These are phyloP conservation scores for Pseudanteris insignis DNA, from an alignment of 2,888 invertebrate species.

Conservation along the genomic window DNA sequence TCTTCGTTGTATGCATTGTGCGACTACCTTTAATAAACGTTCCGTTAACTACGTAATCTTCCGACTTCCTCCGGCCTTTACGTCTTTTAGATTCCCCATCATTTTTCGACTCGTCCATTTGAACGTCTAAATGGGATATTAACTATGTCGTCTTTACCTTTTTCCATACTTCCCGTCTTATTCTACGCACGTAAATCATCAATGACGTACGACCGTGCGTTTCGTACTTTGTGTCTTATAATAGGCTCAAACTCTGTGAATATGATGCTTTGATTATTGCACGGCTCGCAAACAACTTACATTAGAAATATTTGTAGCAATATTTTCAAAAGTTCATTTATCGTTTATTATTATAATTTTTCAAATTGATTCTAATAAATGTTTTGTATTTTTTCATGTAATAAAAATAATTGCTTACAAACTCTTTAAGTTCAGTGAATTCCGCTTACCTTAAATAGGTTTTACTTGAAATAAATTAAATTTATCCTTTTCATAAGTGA, in stretches of 20 bases:
- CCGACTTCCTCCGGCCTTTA: slow-evolving; percentile 47
- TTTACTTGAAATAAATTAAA: too few relatives aligned
- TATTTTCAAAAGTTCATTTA: too few relatives aligned
- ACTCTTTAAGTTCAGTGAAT: too few relatives aligned
- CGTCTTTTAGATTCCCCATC: slow-evolving; percentile 29
- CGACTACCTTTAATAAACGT: slow-evolving; percentile 54
- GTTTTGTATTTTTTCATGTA: too few relatives aligned
- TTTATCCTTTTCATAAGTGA: too few relatives aligned
- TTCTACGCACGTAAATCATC: slow-evolving; percentile 4
- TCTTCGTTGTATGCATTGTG: slow-evolving; percentile 47
- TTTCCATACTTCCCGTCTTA: slow-evolving; percentile 16
- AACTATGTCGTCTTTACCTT: slow-evolving; percentile 22
- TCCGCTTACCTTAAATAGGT: too few relatives aligned
- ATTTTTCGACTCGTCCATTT: slow-evolving; percentile 33
- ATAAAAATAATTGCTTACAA: too few relatives aligned
- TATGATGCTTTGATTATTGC: slow-evolving; percentile 4
- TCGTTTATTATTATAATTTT: too few relatives aligned
- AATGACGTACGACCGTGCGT: slow-evolving; percentile 23
- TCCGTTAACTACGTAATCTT: slow-evolving; percentile 52
- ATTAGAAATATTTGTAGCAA: too few relatives aligned
- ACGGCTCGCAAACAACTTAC: too few relatives aligned
- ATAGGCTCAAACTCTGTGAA: slow-evolving; percentile 19
- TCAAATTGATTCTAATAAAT: too few relatives aligned
- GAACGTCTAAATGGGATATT: slow-evolving; percentile 41
- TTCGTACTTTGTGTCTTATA: slow-evolving; percentile 11